Evolutionary conservation across 1,140 invertebrate species (phyloP), one percentile per base, ranked within the genome.

Genomic region (Carcinoscorpius rotundicauda): DNA sequence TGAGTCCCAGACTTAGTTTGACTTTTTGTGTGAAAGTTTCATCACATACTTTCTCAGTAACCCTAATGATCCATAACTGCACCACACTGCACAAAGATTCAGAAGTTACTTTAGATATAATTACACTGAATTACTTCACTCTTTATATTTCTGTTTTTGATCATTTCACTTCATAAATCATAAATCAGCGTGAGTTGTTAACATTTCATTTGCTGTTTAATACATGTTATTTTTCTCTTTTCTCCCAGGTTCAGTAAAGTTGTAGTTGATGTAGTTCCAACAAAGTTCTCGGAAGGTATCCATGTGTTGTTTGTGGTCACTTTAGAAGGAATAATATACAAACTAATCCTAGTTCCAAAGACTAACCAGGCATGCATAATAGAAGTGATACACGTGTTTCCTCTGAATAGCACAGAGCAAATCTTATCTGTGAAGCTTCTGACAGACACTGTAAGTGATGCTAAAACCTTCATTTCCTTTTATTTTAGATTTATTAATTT

Each of bases 231-330:
- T 29, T 29, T 55, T 55, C 53, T 6, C 6, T n/a, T 6, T 48
- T 60, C 51, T 48, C 68, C 10, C 64, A 79, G 78, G 62, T 80
- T 76, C 70, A 76, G 69, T 48, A 77, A 80, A 63, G 75, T 81
- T 51, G 75, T 75, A 4, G 78, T 79, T n/a, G 78, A 80, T 63
- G 67, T 70, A 59, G 74, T 80, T 4, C 59, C 68, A 52, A 75
- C 73, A 4, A 76, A 78, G 68, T 64, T 71, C 48, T 67, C 72
- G 29, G 73, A 74, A 6, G 63, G 71, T 6, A 81, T 88, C 3
- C 83, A 88, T 55, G 83, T 92, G 0, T 76, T 92, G 1, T 95
- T 89, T 74, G 85, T 93, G 4, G 85, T 88, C 8, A 92, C 88
- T 8, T 79, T 82, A 3, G 81, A 82, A 0, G 89, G 88, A 29